These are phyloP conservation scores for Ceriagrion tenellum DNA, from an alignment of 2,888 invertebrate species.

Conservation along the genomic window DNA sequence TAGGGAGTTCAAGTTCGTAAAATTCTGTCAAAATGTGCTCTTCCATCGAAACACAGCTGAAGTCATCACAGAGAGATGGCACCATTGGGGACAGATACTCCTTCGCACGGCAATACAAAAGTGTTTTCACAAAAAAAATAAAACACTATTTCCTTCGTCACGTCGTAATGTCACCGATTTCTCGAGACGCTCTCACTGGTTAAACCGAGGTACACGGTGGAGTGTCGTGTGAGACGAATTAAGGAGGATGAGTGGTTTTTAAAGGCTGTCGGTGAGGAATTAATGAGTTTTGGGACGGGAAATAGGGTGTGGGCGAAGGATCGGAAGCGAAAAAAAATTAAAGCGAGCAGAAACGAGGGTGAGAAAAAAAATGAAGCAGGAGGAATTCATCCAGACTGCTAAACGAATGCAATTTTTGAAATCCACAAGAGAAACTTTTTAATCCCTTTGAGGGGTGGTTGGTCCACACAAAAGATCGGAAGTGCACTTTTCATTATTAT, in stretches of 20 bases:
- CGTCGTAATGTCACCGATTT: neutral
- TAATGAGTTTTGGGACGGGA: neutral
- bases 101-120: too few species aligned
- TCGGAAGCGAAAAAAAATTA: neutral
- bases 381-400: neutral
- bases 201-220: neutral
- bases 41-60: too few species aligned
- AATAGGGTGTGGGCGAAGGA: neutral
- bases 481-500: neutral
- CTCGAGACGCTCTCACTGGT: neutral
- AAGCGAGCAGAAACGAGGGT: neutral
- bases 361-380: neutral
- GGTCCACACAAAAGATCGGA: neutral
- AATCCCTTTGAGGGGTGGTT: neutral
- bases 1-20: too few species aligned
- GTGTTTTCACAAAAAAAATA: neutral
- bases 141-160: neutral
- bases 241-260: constrained; percentile 5
- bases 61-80: too few species aligned
- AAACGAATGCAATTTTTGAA: neutral
- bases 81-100: too few species aligned
- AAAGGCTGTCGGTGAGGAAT: neutral
- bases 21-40: too few species aligned
- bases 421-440: neutral
- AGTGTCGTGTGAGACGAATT: neutral